phyloP scores from a whole-genome alignment of 23 tunicate species.

The Aplidium turbinatum region DNA sequence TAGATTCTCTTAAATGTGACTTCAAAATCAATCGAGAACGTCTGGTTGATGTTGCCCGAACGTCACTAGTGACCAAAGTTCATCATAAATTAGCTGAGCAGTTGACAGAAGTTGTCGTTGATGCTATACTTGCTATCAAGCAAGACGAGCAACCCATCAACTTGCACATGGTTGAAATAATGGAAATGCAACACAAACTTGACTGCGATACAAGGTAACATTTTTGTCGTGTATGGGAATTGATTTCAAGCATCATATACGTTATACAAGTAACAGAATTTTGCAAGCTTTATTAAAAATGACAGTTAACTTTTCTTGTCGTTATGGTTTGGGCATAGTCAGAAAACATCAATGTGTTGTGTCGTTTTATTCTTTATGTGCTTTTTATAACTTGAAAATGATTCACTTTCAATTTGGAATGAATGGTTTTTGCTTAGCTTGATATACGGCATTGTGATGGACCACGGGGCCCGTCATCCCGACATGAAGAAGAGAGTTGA shows the following conservation, averaged over 20 bases:
- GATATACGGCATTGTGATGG: constrained; percentile 91
- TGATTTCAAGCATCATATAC: too few species aligned
- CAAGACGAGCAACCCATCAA: constrained; percentile 83
- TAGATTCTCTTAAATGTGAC: constrained; percentile 64
- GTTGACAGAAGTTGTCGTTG: constrained; percentile 93
- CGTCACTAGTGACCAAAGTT: constrained; percentile 89
- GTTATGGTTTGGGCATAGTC: too few species aligned
- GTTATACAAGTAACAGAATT: too few species aligned
- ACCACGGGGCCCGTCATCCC: constrained; percentile 98
- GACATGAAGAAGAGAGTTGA: constrained; percentile 97
- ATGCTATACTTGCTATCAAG: constrained; percentile 83
- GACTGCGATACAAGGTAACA: constrained; percentile 77
- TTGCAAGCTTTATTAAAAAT: too few species aligned
- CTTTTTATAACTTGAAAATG: neutral
- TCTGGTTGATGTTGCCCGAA: constrained; percentile 81
- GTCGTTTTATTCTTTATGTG: too few species aligned
- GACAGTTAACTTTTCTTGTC: too few species aligned
- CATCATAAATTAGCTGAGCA: constrained; percentile 87
- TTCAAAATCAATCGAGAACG: constrained; percentile 66
- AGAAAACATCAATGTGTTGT: too few species aligned
- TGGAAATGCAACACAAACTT: constrained; percentile 97
- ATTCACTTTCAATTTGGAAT: neutral
- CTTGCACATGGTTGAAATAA: constrained; percentile 99
- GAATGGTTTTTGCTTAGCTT: constrained; percentile 24
- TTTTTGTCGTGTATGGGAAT: neutral